Conservation (phyloP, 2,888 invertebrate species). For the Orchesella flavescens region DNA sequence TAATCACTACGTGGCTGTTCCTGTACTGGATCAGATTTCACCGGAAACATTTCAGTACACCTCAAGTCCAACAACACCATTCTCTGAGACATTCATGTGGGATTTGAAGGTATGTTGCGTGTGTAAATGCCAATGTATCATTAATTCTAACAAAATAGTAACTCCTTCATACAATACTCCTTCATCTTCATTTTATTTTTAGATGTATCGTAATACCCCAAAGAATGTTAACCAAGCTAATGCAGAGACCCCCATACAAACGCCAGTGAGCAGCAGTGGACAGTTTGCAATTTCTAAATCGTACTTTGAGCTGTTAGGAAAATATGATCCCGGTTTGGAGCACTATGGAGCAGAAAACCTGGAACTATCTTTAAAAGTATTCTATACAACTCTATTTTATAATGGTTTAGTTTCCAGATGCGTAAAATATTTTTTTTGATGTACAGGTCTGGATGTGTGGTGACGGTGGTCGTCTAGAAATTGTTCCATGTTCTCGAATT, state of each 20-base stretch:
- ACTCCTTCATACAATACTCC: background rate
- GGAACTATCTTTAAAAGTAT: slow-evolving; percentile 78
- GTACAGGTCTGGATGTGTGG: slow-evolving; percentile 81
- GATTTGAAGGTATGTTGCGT: slow-evolving; percentile 70
- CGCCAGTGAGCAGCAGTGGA: slow-evolving; percentile 79
- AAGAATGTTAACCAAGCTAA: background rate
- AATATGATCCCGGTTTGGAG: slow-evolving; percentile 79
- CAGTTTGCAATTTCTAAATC: slow-evolving; percentile 77
- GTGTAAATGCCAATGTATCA: too few species aligned
- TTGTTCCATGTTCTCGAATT: slow-evolving; percentile 79
- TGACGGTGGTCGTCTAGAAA: slow-evolving; percentile 78
- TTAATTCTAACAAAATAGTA: background rate
- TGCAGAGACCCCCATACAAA: slow-evolving; percentile 74
- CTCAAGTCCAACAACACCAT: slow-evolving; percentile 86
- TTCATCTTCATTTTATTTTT: background rate
- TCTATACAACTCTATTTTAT: background rate
- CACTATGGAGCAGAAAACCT: slow-evolving; percentile 79
- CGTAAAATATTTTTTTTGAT: slow-evolving; percentile 36
- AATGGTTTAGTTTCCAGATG: background rate
- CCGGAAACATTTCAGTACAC: slow-evolving; percentile 94
- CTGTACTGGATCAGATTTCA: slow-evolving; percentile 96
- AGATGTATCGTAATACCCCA: slow-evolving; percentile 68
- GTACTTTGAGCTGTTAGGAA: slow-evolving; percentile 78
- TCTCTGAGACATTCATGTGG: slow-evolving; percentile 83
- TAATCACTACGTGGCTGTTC: slow-evolving; percentile 92